Base-by-base conservation (phyloP, 2,113 vertebrate species). In the Bubalus kerabau region DNA sequence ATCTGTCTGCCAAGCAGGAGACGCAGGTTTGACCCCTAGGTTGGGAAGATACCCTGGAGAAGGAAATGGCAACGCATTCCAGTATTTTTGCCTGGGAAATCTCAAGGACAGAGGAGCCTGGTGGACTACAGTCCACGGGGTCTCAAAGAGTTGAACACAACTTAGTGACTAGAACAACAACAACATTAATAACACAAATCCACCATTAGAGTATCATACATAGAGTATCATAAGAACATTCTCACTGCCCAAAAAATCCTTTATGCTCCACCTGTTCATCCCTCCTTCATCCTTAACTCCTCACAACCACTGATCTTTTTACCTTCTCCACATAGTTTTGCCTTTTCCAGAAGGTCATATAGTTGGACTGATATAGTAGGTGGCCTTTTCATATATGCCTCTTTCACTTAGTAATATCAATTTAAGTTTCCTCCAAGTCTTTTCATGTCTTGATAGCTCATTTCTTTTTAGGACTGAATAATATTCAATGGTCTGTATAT, bases 341-440 rank as follows among this genome's bases (percentile, higher is more conserved):
- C 19, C 50, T 82, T 80, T 92, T 59, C 50, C 74, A 92, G 83
- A 71, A 92, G 17, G 26, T 40, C 59, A 23, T 21, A 46, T 88
- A 46, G 48, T 67, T 81, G 76, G 50, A 30, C 62, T 82, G 13
- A 54, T 56, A n/a, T 1, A 56, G 36, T 57, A 89, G 14, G 12
- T 59, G 24, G 43, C 5, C 71, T 11, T 95, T 87, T 50, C 59
- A 30, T 14, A 48, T 57, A 21, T 28, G 10, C 30, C 67, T 50
- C 50, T 87, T 81, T 81, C 40, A 87, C 83, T 56, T 50, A 43
- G 9, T 19, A 24, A 36, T 57, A 7, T 19, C 21, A 30, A 26
- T 81, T 87, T 82, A 71, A 67, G 7, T 57, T 82, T 71, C 36
- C 59, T 89, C 12, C n/a, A 30, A 16, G n/a, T n/a, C 43, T 83